Percentiles rank a stretch among this genome's conserved stretches.
Conservation (phyloP, 2,113 vertebrate genomes). For the Periophthalmodon schlosseri region DNA sequence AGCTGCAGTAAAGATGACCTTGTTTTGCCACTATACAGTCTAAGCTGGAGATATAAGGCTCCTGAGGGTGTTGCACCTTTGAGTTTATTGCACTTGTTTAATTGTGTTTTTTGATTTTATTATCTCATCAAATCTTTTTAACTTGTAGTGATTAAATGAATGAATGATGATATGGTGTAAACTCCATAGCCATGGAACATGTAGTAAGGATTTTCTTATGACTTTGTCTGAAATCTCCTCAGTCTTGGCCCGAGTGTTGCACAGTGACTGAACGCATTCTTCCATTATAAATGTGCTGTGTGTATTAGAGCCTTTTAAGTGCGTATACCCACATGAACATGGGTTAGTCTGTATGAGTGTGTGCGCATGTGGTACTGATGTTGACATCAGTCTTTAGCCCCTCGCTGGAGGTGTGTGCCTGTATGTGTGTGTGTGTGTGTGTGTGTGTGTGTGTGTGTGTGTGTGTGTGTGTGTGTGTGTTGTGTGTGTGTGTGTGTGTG, state of each 20-base stretch:
- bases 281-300: conserved; percentile 31
- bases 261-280: conserved; percentile 15
- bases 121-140: background rate
- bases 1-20: background rate
- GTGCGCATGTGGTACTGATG: conserved; percentile 40
- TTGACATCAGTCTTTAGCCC: conserved; percentile 53
- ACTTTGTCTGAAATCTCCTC: conserved; percentile 28
- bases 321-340: conserved; percentile 8
- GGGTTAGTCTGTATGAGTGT: conserved; percentile 4
- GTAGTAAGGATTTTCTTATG: conserved; percentile 13
- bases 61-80: too few relatives aligned
- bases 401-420: conserved; percentile 17
- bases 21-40: background rate
- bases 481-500: too few relatives aligned
- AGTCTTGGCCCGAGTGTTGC: conserved; percentile 18
- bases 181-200: background rate
- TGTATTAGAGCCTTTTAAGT: conserved; percentile 14
- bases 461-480: background rate
- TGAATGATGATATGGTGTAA: background rate
- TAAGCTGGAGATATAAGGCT: too few relatives aligned
- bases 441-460: conserved; percentile 13
- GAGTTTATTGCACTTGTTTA: too few relatives aligned
- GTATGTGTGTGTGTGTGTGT: conserved; percentile 7
- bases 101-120: too few relatives aligned
- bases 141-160: background rate